Conservation (phyloP, 2,113 vertebrate species). For the Hyperopisus bebe region DNA sequence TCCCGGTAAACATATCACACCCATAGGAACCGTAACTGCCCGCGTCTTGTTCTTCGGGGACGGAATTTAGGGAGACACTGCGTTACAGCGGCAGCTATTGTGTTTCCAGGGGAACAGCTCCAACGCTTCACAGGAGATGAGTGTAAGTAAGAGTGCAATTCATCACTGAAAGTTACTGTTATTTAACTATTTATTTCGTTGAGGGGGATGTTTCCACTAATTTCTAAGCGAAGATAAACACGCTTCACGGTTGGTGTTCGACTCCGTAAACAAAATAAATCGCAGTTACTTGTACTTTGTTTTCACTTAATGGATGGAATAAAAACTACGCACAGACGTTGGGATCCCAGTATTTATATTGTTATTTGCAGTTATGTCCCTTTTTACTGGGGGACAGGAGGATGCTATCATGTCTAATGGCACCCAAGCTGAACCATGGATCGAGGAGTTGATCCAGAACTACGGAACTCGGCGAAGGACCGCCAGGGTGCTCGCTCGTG, state of each 20-base stretch:
- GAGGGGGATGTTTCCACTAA: neutral
- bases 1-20: neutral
- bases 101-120: neutral
- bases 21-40: neutral
- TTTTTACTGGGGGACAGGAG: neutral
- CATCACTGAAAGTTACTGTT: neutral
- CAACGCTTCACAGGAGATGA: neutral
- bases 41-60: neutral
- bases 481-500: neutral
- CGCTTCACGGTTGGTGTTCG: neutral
- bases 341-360: neutral
- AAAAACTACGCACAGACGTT: neutral
- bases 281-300: neutral
- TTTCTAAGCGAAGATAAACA: neutral
- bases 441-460: conserved; percentile 7
- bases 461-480: neutral
- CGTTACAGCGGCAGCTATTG: neutral
- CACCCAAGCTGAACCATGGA: neutral
- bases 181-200: neutral
- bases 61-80: neutral
- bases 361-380: neutral
- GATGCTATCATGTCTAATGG: neutral
- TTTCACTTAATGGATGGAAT: neutral
- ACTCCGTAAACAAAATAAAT: neutral
- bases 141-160: neutral